A percentile compares a stretch with the other conserved stretches of the same genome.
These are phyloP conservation scores for Caenorhabditis angaria DNA, from an alignment of 2,888 invertebrate genomes.

Conservation along the genomic window DNA sequence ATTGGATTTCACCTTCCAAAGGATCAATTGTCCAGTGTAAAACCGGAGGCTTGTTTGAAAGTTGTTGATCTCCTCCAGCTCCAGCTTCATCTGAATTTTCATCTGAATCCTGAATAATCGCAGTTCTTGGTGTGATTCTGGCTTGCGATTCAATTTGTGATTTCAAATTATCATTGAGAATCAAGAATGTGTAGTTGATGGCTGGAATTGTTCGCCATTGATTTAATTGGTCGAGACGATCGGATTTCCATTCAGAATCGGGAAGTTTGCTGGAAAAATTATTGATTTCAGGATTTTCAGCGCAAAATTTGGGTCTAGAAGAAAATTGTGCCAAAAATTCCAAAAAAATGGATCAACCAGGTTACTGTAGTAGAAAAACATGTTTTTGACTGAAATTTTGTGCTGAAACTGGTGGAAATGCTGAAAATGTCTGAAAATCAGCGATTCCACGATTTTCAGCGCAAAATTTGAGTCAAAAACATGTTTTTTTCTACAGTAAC, in stretches of 20 bases:
- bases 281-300: neutral
- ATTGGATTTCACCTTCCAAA: constrained; percentile 51
- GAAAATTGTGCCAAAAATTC: no score
- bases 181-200: constrained; percentile 39
- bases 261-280: constrained; percentile 38
- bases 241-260: constrained; percentile 44
- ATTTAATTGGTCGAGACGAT: constrained; percentile 40
- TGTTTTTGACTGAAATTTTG: no score
- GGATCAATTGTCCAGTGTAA: constrained; percentile 53
- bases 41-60: constrained; percentile 39
- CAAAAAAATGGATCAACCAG: no score
- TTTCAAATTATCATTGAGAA: constrained; percentile 38
- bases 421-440: no score
- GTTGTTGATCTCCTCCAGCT: no score
- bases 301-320: no score
- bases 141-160: constrained; percentile 2
- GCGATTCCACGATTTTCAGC: no score
- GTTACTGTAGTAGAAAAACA: no score
- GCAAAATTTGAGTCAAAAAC: no score
- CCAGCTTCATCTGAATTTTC: no score
- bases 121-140: constrained; percentile 21
- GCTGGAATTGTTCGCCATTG: constrained; percentile 48
- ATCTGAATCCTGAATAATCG: constrained; percentile 25
- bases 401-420: no score
- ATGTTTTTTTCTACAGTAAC: no score